Base-by-base conservation (phyloP, 2,888 invertebrate genomes). In the Colletes collaris region DNA sequence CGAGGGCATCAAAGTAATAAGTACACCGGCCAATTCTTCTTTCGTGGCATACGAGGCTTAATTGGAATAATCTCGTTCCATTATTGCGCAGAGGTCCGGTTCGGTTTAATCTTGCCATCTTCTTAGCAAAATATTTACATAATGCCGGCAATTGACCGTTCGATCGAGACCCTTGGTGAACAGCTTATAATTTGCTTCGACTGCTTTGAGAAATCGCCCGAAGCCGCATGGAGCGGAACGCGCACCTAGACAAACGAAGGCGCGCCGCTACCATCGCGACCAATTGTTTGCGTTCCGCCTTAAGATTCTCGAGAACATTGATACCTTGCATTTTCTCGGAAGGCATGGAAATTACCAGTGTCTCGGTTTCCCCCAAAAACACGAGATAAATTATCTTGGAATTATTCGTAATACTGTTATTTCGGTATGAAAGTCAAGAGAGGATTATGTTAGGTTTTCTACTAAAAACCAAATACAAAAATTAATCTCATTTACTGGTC, bases 101-200 rank as follows among this genome's bases (percentile, higher is more conserved):
- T 67, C 56, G 64, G 58, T 59, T 74, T 60, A 62, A 79, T 83
- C 83, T 72, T 49, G 75, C 74, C 77, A 75, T 84, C 82, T 79
- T 79, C 76, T 74, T 78, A 72, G 79, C 35, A 40, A 86, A 86
- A 79, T 86, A 86, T 86, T 86, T 86, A 84, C 86, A 86, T 86
- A 86, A 86, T 86, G 75, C 56, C 78, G 78, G 78, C 78, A 69
- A 85, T 84, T 56, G 86, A 65, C 77, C 81, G 77, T 76, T 71
- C 83, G 66, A 82, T 83, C 80, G 72, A 60, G 63, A 67, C 76
- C 75, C 56, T 59, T 46, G 19, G 27, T 56, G 69, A 55, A 35
- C 69, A 69, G 72, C 74, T 79, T 82, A 56, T 82, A 84, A 86
- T 82, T 82, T 82, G n/a, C 68, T n/a, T 59, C 46, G 63, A 44